These are phyloP conservation scores for Andricus quercusramuli DNA, from an alignment of 2,888 invertebrate species.

Conservation along the genomic window DNA sequence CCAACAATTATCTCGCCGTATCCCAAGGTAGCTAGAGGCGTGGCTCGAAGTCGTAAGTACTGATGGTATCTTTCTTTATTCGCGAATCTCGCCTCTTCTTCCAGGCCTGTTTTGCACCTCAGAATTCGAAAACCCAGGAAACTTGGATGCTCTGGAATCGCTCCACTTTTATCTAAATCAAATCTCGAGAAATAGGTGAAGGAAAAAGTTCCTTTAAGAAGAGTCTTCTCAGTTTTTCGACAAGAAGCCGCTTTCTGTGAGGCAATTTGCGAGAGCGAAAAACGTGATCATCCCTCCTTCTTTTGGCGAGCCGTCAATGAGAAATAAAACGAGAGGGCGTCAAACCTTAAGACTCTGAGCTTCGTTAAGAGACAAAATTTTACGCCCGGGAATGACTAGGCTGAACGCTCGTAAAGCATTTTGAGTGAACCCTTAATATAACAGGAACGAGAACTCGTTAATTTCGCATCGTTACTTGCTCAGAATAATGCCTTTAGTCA, in stretches of 20 bases:
- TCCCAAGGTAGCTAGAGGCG: slow-evolving; percentile 43
- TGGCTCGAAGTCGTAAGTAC: slow-evolving; percentile 40
- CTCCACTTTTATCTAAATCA: slow-evolving; percentile 46
- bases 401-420: slow-evolving; percentile 7
- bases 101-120: background rate
- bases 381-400: slow-evolving; percentile 10
- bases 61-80: slow-evolving; percentile 30
- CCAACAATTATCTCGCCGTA: slow-evolving; percentile 51
- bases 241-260: slow-evolving; percentile 46
- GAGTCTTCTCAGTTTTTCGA: slow-evolving; percentile 45
- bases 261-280: slow-evolving; percentile 60
- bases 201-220: slow-evolving; percentile 47
- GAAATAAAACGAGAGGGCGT: slow-evolving; percentile 34
- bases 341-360: background rate
- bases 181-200: slow-evolving; percentile 21
- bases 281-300: slow-evolving; percentile 51
- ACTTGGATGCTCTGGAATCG: slow-evolving; percentile 19
- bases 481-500: slow-evolving; percentile 47
- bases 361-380: slow-evolving; percentile 22
- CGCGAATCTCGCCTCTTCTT: slow-evolving; percentile 43
- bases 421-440: slow-evolving; percentile 46
- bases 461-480: slow-evolving; percentile 49
- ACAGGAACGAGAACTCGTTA: slow-evolving; percentile 54
- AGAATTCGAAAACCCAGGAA: background rate
- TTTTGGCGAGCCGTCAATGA: slow-evolving; percentile 11